Evolutionary conservation across 2,888 invertebrate genomes (phyloP).

Genomic region (Dusona sp.): DNA sequence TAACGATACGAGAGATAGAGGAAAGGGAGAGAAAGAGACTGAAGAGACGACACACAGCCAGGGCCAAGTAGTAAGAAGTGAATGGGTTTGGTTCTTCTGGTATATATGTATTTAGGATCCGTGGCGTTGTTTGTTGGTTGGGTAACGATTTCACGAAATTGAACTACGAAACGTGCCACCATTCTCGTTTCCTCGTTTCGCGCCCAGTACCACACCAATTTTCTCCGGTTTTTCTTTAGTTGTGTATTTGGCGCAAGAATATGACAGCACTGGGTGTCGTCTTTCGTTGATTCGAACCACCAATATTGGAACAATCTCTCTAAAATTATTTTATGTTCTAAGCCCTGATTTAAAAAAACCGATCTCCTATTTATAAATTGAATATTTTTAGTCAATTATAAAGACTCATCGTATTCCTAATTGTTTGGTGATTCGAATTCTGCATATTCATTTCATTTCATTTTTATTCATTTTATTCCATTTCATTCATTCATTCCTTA

Average conservation of each 20-base stretch:
- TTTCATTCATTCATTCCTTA: too few relatives aligned
- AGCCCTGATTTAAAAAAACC: neutral
- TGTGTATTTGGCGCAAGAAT: conserved; percentile 30
- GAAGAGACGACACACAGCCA: conserved; percentile 43
- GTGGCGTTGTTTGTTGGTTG: conserved; percentile 77
- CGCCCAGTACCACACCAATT: conserved; percentile 57
- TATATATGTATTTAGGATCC: conserved; percentile 28
- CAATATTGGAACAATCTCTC: conserved; percentile 17
- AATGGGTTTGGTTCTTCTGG: conserved; percentile 48
- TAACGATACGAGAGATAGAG: conserved; percentile 73
- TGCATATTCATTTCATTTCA: neutral
- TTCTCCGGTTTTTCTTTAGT: conserved; percentile 42
- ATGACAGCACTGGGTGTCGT: conserved; percentile 47
- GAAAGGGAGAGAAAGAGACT: conserved; percentile 69
- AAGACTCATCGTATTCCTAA: neutral
- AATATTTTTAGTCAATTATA: neutral
- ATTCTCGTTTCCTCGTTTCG: conserved; percentile 64
- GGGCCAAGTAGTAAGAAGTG: conserved; percentile 47
- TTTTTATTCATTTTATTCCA: neutral
- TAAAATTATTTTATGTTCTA: neutral
- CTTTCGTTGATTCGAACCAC: conserved; percentile 39
- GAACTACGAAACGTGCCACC: conserved; percentile 68
- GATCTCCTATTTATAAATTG: neutral
- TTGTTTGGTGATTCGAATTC: neutral
- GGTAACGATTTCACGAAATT: conserved; percentile 75